phyloP scores from a whole-genome alignment of 2,113 vertebrate species.

The Centropus unirufus region DNA sequence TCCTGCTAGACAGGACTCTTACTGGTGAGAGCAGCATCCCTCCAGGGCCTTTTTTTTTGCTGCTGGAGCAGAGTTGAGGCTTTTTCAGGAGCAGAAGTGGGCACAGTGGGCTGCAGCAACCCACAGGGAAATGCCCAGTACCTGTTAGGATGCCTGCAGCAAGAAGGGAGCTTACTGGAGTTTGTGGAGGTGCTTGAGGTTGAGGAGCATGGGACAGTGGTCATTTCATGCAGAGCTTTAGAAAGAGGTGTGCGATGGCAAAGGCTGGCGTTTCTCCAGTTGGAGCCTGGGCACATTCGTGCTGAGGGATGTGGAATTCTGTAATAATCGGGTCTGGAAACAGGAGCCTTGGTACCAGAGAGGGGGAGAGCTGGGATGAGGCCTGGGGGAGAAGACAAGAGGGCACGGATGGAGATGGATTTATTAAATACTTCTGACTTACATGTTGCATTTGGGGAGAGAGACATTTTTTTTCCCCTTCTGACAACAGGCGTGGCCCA shows the following conservation, averaged over 20 bases:
- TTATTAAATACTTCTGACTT: background rate
- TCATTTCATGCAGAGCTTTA: background rate
- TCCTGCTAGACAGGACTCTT: background rate
- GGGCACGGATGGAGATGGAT: background rate
- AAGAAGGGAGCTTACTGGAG: background rate
- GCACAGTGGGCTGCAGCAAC: background rate
- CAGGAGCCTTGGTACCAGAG: background rate
- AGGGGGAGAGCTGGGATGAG: background rate
- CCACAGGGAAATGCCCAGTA: background rate
- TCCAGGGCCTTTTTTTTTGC: background rate
- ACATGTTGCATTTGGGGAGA: background rate
- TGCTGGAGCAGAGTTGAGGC: background rate
- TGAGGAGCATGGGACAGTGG: background rate
- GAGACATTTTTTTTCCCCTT: background rate
- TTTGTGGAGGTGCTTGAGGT: background rate
- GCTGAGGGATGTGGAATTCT: background rate
- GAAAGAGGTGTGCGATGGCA: background rate
- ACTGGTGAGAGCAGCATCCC: background rate
- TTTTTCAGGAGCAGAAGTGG: background rate
- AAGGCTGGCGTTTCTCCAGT: background rate
- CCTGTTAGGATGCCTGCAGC: background rate
- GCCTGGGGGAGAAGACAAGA: rapidly evolving
- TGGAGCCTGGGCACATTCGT: rapidly evolving
- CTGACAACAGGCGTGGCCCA: background rate
- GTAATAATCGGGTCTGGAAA: background rate